These are phyloP conservation scores for Zalophus californianus DNA, from an alignment of 2,797 vertebrate species.

Conservation along the genomic window DNA sequence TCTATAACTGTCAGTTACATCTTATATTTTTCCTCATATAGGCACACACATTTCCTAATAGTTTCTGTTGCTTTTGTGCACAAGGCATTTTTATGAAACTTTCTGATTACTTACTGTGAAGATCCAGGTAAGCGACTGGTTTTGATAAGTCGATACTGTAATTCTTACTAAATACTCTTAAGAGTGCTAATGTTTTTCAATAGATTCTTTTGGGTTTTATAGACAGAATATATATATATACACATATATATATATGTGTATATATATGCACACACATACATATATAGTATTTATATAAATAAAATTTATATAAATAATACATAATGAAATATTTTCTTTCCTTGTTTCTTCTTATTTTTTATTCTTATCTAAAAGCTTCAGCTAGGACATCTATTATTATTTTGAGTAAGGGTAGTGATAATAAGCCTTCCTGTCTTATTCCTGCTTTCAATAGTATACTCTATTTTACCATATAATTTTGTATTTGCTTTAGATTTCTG, in stretches of 20 bases:
- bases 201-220: background rate
- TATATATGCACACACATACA: no score
- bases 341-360: constrained; percentile 28
- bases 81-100: background rate
- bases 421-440: background rate
- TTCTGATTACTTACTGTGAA: background rate
- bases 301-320: background rate
- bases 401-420: background rate
- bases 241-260: no score
- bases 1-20: background rate
- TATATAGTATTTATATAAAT: background rate
- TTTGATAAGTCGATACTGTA: background rate
- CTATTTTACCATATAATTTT: background rate
- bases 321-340: constrained; percentile 1
- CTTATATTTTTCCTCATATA: background rate
- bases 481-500: background rate
- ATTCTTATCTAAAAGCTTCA: background rate
- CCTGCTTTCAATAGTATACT: background rate
- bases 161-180: background rate
- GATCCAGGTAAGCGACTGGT: background rate
- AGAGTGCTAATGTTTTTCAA: background rate
- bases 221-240: background rate
- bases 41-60: background rate
- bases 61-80: background rate
- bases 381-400: background rate